Evolutionary conservation across 64 coral and sea anemone species (phyloP), one percentile per base, ranked within the genome.

Genomic region (Porites lutea): DNA sequence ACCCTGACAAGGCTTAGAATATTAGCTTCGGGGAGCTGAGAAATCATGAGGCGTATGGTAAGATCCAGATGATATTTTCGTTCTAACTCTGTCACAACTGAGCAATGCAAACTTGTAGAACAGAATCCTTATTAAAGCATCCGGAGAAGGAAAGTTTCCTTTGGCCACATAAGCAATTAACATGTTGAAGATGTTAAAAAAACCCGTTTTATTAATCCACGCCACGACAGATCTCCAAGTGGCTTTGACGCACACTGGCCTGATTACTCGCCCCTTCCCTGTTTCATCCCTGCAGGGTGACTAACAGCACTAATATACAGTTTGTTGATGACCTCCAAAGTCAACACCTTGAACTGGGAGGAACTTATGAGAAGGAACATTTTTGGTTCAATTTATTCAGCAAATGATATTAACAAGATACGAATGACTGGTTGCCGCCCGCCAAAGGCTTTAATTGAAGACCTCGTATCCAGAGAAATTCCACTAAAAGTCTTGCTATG

Each of bases 211-310:
- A 87, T 2, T 87, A 87, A 67, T 72, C 83, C 83, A 16, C 83
- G 83, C 83, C 83, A 87, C 52, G 83, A 87, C 16, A 20, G 66
- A 72, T 67, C 65, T 87, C 72, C 43, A 70, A 87, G 83, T 87
- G 83, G 22, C 83, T 87, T 87, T 18, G 83, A 70, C 66, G 83
- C 83, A 71, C 71, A 87, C 13, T 87, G 71, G 47, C 79, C 79
- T 55, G 79, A 82, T 82, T 54, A 62, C 79, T 82, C 52, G 79
- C 79, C 79, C 79, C 55, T 82, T 82, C 79, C 79, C 79, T 82
- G 79, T 82, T 82, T 82, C 52, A 22, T 82, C 55, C 79, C 79
- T 82, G n/a, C 79, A 59, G 55, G 79, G 55, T 82, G 53, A 62
- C 57, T 62, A 82, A 82, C 53, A 82, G 79, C 79, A 82, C 50